Base-by-base conservation (phyloP, 2,113 vertebrate species). In the Fulmarus glacialis region DNA sequence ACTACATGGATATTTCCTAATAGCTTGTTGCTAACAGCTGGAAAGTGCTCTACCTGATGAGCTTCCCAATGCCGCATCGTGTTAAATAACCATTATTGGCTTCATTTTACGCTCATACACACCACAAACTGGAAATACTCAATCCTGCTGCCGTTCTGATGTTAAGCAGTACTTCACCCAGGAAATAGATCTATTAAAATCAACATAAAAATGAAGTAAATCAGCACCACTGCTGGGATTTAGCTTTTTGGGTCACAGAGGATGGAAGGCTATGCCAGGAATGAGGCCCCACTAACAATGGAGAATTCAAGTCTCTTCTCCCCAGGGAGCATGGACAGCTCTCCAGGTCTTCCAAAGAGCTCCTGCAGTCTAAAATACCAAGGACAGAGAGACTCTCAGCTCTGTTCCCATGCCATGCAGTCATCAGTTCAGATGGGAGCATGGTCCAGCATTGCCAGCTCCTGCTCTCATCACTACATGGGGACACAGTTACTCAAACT, bases 391-490 rank as follows among this genome's bases (percentile, higher is more conserved):
- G 91, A 40, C 27, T 75, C 27, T 42, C 11, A 78, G 38, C 43
- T 81, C 67, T 66, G 40, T 42, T 74, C 17, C 64, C 47, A 18
- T 21, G 34, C 8, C 15, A 32, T 32, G 70, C 38, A 58, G 9
- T 32, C 42, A 34, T 17, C 21, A 11, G 23, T 52, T 72, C 62
- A 52, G 79, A 34, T 1, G 32, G 62, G 12, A 80, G 18, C 18
- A 36, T 12, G 12, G 59, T 12, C 42, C 32, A 12, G 36, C 8
- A 32, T 1, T 26, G 66, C 5, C 64, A 86, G 64, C n/a, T 87
- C 29, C 66, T 42, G 8, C 42, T 78, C 9, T 45, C 45, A 38
- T 67, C 26, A 5, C 53, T 24, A 0, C 0, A 0, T 29, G 30
- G 26, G 15, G 34, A 43, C 64, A 42, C 11, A 21, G 45, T 13